A percentile compares a stretch with the other conserved stretches of the same genome.
Conservation (phyloP, 2,888 invertebrate genomes). For the Creontiades dilutus region DNA sequence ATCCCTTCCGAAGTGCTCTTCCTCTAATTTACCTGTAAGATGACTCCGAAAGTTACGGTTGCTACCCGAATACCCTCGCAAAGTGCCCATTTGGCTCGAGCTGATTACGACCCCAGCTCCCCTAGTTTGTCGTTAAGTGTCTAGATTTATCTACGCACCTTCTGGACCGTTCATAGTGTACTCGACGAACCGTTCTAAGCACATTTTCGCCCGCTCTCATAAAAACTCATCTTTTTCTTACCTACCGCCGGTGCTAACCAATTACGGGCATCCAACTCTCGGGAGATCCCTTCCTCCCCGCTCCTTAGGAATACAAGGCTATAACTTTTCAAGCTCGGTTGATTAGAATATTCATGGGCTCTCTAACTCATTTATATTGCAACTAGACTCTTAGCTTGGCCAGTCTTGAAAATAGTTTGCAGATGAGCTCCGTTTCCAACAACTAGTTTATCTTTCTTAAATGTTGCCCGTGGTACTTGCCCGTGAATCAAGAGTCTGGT, state of each 20-base stretch:
- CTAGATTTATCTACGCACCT: slow-evolving; percentile 39
- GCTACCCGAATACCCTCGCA: slow-evolving; percentile 12
- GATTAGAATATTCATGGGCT: slow-evolving; percentile 69
- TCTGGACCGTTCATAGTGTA: slow-evolving; percentile 39
- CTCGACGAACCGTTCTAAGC: slow-evolving; percentile 16
- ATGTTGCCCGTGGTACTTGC: background rate
- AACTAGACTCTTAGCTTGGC: slow-evolving; percentile 58
- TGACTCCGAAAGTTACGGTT: slow-evolving; percentile 41
- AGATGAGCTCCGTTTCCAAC: slow-evolving; percentile 52
- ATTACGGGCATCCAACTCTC: slow-evolving; percentile 59
- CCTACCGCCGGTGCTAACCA: slow-evolving; percentile 60
- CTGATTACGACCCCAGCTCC: slow-evolving; percentile 7
- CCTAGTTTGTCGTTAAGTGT: slow-evolving; percentile 36
- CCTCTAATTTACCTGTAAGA: slow-evolving; percentile 26
- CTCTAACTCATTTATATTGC: slow-evolving; percentile 69
- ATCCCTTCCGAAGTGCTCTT: slow-evolving; percentile 15
- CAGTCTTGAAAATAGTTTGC: slow-evolving; percentile 51
- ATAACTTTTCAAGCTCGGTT: slow-evolving; percentile 60
- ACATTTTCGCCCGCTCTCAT: slow-evolving; percentile 46
- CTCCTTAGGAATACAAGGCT: slow-evolving; percentile 46
- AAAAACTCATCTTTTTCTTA: slow-evolving; percentile 57
- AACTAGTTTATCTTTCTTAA: slow-evolving; percentile 53
- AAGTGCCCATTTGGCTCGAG: slow-evolving; percentile 43
- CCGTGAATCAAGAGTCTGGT: slow-evolving; percentile 47
- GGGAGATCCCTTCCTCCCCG: background rate